Conservation (phyloP, 1,140 invertebrate species). For the Camponotus pennsylvanicus region DNA sequence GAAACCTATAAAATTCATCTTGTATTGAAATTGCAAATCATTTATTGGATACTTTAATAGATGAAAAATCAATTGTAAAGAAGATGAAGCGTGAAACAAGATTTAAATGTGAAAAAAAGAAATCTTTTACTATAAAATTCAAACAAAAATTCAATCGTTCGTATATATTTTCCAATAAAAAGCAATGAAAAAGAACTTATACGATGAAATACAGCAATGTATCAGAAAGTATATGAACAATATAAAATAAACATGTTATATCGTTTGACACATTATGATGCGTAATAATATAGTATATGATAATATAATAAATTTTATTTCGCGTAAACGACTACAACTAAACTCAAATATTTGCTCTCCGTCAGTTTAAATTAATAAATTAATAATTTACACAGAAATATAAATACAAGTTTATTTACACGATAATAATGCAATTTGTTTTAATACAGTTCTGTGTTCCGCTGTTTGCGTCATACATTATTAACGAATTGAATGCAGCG, state of each 20-base stretch:
- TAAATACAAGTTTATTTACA: neutral
- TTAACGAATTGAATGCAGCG: neutral
- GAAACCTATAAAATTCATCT: neutral
- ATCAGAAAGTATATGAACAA: neutral
- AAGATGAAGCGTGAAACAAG: neutral
- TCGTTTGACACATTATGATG: neutral
- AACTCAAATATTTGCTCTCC: neutral
- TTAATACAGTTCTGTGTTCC: neutral
- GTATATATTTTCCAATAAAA: conserved; percentile 5
- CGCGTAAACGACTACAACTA: neutral
- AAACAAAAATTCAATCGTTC: neutral
- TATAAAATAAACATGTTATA: neutral
- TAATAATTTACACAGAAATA: neutral
- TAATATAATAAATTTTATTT: neutral
- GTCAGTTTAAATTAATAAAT: neutral
- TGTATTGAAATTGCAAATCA: neutral
- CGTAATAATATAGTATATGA: neutral
- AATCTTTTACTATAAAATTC: neutral
- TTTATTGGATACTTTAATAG: neutral
- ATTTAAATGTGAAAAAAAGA: neutral
- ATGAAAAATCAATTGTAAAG: neutral
- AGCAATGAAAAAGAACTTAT: neutral
- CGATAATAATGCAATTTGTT: conserved; percentile 1
- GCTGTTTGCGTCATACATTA: neutral
- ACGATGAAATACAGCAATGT: neutral